Base-by-base conservation (phyloP, 1,140 invertebrate genomes). In the Brachionus rubens region DNA sequence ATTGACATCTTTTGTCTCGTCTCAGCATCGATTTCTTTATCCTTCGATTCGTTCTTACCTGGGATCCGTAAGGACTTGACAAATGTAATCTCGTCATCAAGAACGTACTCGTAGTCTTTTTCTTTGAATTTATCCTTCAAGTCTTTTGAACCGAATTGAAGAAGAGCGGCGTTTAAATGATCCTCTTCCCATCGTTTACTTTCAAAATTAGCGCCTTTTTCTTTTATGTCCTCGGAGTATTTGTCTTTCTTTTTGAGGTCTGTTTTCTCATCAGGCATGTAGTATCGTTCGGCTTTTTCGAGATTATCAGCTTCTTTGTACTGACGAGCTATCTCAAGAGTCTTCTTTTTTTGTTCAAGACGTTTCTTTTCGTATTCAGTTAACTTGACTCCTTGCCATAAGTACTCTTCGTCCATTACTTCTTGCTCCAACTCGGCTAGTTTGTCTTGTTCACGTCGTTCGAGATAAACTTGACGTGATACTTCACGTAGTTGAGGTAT, bases 111-210 rank as follows among this genome's bases (percentile, higher is more conserved):
- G 86, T 98, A 98, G 77, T 96, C 91, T 82, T 94, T 89, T 81
- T 90, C 86, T 41, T 82, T 81, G 21, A 78, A 75, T 76, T 80
- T 81, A 26, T 86, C 81, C 88, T 86, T 91, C 24, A 89, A 90
- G 87, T 96, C 91, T 85, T 91, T 92, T 0, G 96, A 92, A 14
- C 96, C 96, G 88, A 98, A 96, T 80, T 89, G 88, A 82, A 95
- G 91, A 40, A 91, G 88, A 19, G 94, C 95, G n/a, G 92, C 91
- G 24, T 90, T 90, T 86, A 99, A 90, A 85, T 96, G 92, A 83
- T 98, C 95, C 76, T 96, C 92, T 86, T 99, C 96, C 96, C 96
- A 99, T 87, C 96, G 94, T 77, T 89, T 89, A 84, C 98, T 95
- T 82, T 99, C 96, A 5, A 92, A 93, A 83, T 94, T 91, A 1